A percentile compares a stretch with the other conserved stretches of the same genome.
These are phyloP conservation scores for Galerucella calmariensis DNA, from an alignment of 2,888 invertebrate species.

Conservation along the genomic window DNA sequence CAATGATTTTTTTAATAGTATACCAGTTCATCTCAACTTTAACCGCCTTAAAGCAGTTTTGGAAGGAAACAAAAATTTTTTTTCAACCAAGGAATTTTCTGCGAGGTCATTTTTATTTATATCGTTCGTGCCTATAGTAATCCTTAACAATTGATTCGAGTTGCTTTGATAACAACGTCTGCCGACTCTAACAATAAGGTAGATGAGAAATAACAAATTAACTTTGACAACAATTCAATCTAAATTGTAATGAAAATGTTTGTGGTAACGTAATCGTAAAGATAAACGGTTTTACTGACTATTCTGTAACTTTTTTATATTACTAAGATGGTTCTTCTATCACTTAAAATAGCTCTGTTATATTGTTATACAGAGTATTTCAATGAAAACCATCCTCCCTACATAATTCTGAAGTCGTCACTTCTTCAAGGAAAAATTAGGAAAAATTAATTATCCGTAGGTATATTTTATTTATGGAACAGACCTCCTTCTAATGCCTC, in stretches of 20 bases:
- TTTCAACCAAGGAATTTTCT: slow-evolving; percentile 31
- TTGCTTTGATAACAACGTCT: slow-evolving; percentile 27
- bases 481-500: too few species aligned
- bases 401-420: too few species aligned
- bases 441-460: too few species aligned
- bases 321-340: too few species aligned
- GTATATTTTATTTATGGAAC: too few species aligned
- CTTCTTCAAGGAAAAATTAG: too few species aligned
- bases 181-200: slow-evolving; percentile 33
- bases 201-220: not conserved
- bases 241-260: not conserved
- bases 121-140: slow-evolving; percentile 33
- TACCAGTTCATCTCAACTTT: slow-evolving; percentile 23
- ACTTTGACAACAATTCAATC: not conserved
- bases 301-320: too few species aligned
- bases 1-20: slow-evolving; percentile 1
- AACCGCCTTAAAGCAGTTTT: slow-evolving; percentile 28
- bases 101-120: slow-evolving; percentile 40
- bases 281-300: too few species aligned
- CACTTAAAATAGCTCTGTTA: too few species aligned
- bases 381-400: too few species aligned
- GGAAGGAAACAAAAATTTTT: slow-evolving; percentile 16
- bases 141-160: slow-evolving; percentile 26
- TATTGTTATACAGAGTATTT: too few species aligned
- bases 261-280: too few species aligned